Conservation (phyloP, 2,797 vertebrate genomes). For the Hippocampus kuda region DNA sequence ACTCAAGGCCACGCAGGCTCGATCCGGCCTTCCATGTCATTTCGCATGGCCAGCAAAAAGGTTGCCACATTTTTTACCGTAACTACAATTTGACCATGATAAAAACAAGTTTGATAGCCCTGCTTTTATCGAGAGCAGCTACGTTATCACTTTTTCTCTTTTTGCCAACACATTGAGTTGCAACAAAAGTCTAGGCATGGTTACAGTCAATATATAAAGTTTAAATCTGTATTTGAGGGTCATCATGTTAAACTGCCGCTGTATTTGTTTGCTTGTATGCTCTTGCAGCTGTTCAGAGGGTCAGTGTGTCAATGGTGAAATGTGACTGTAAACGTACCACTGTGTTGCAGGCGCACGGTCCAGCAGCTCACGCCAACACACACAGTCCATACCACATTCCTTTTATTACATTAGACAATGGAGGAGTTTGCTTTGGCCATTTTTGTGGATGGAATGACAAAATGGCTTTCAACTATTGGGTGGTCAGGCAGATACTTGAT, state of each 20-base stretch:
- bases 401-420: neutral
- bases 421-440: neutral
- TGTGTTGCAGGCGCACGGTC: conserved; percentile 43
- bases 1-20: neutral
- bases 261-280: conserved; percentile 4
- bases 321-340: conserved; percentile 51
- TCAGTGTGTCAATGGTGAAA: conserved; percentile 52
- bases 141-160: neutral
- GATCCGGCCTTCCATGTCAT: neutral
- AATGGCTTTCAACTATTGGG: too few relatives aligned
- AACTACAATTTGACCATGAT: neutral
- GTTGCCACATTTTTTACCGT: neutral
- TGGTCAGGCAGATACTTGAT: neutral
- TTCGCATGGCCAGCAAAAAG: neutral
- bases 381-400: neutral
- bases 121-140: too few relatives aligned
- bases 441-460: too few relatives aligned
- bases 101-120: neutral
- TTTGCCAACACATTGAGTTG: neutral
- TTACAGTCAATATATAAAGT: neutral
- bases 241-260: neutral
- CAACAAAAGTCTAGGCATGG: conserved; percentile 7
- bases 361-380: conserved; percentile 28
- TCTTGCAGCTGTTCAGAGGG: conserved; percentile 45
- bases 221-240: neutral